A percentile compares a stretch with the other conserved stretches of the same genome.
Evolutionary conservation across 2,888 invertebrate species (phyloP).

Genomic region (Lamellibrachia satsuma): DNA sequence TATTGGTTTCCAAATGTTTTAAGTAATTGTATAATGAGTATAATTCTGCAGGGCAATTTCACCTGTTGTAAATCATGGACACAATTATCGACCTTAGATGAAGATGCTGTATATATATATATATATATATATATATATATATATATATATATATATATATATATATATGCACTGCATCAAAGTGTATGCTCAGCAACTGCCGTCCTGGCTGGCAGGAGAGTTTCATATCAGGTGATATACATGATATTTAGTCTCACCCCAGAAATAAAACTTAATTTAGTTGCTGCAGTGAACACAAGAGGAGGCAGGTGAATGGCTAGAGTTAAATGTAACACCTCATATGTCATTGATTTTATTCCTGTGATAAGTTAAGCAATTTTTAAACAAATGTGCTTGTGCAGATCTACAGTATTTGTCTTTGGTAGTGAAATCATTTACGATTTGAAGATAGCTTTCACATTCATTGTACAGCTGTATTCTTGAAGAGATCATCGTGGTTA

Average conservation of each 20-base stretch:
- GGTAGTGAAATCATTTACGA: not conserved
- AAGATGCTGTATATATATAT: too few species aligned
- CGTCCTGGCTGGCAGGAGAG: not conserved
- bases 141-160: too few species aligned
- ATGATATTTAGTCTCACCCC: not conserved
- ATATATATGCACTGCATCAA: not conserved
- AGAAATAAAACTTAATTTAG: not conserved
- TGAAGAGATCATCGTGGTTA: not conserved
- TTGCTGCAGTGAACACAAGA: not conserved
- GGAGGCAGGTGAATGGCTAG: not conserved
- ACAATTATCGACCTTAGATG: not conserved
- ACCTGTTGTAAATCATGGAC: slow-evolving; percentile 5
- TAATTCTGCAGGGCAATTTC: not conserved
- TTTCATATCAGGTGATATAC: not conserved
- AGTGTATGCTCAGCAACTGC: not conserved
- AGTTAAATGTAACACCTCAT: not conserved
- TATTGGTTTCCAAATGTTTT: not conserved
- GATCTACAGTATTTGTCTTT: not conserved
- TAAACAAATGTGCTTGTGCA: not conserved
- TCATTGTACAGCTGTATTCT: too few species aligned
- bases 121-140: too few species aligned
- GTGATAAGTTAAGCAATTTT: not conserved
- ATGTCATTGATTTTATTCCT: not conserved
- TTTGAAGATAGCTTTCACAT: too few species aligned
- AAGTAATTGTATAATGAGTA: not conserved